These are phyloP conservation scores for Hypomesus transpacificus DNA, from an alignment of 2,113 vertebrate genomes.

Conservation along the genomic window DNA sequence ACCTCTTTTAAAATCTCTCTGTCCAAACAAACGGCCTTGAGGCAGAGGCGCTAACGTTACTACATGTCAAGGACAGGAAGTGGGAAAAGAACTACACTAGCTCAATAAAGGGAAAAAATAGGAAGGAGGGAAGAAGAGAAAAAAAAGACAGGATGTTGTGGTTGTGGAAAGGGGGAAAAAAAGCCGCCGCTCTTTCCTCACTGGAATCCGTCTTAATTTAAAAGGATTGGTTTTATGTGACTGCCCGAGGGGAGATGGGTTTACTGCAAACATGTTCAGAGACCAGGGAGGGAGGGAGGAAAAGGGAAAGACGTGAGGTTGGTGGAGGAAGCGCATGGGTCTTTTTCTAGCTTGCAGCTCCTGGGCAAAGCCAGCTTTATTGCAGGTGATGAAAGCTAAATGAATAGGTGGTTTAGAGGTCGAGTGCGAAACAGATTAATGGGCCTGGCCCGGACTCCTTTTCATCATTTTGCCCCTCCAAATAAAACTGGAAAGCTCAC, in stretches of 20 bases:
- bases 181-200: conserved; percentile 40
- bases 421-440: conserved; percentile 24
- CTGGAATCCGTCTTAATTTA: conserved; percentile 63
- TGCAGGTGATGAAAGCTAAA: conserved; percentile 32
- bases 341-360: conserved; percentile 12
- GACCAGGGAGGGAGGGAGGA: conserved; percentile 8
- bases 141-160: conserved; percentile 49
- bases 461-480: conserved; percentile 16
- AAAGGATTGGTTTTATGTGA: conserved; percentile 53
- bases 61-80: conserved; percentile 53
- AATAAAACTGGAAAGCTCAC: conserved; percentile 2
- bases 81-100: conserved; percentile 33
- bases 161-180: conserved; percentile 22
- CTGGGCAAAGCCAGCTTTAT: conserved; percentile 23
- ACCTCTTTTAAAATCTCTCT: background rate
- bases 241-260: conserved; percentile 41
- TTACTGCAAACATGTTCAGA: conserved; percentile 46
- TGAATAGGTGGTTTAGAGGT: conserved; percentile 26
- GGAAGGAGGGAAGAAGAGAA: conserved; percentile 28
- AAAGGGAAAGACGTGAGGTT: background rate
- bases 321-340: conserved; percentile 15
- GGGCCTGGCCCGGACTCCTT: conserved; percentile 14
- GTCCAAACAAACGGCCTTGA: conserved; percentile 31
- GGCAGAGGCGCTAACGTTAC: conserved; percentile 36
- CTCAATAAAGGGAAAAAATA: background rate